Percentiles rank a stretch among this genome's conserved stretches.
Conservation (phyloP, 2,888 invertebrate genomes). For the Drosophila longiperda region DNA sequence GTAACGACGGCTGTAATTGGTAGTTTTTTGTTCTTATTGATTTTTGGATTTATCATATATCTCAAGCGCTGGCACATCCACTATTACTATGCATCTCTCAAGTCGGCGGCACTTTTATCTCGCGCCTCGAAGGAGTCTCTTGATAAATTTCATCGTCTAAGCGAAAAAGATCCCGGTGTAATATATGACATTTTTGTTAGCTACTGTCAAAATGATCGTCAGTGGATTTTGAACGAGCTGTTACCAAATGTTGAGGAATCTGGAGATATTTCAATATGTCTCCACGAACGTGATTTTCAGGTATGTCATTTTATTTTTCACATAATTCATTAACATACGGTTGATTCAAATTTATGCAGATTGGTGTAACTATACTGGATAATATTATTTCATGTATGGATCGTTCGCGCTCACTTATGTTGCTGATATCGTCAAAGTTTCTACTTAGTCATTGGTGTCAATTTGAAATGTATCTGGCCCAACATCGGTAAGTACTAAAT, state of each 20-base stretch:
- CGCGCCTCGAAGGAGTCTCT: slow-evolving; percentile 85
- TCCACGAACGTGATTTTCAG: slow-evolving; percentile 90
- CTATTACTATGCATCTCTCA: slow-evolving; percentile 87
- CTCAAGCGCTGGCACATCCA: slow-evolving; percentile 87
- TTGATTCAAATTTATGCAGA: slow-evolving; percentile 70
- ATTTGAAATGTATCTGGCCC: slow-evolving; percentile 90
- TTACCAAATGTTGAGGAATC: slow-evolving; percentile 88
- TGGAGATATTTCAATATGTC: slow-evolving; percentile 87
- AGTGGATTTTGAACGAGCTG: slow-evolving; percentile 88
- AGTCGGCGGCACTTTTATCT: slow-evolving; percentile 87
- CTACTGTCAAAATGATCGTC: slow-evolving; percentile 88
- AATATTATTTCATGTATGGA: slow-evolving; percentile 90
- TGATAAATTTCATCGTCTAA: slow-evolving; percentile 67
- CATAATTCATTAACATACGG: background rate
- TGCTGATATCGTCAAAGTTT: slow-evolving; percentile 88
- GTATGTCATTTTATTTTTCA: slow-evolving; percentile 81
- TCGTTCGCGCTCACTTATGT: slow-evolving; percentile 87
- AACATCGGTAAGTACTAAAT: slow-evolving; percentile 86
- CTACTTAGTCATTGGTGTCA: slow-evolving; percentile 90
- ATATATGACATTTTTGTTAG: slow-evolving; percentile 90
- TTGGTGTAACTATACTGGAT: slow-evolving; percentile 89
- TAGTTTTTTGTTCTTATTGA: slow-evolving; percentile 51
- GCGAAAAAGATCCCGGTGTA: slow-evolving; percentile 71
- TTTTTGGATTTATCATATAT: slow-evolving; percentile 81
- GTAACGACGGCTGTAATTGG: slow-evolving; percentile 60